Percentiles rank a stretch among this genome's conserved stretches.
phyloP scores from a whole-genome alignment of 2,888 invertebrate species.

The Encarsia formosa region DNA sequence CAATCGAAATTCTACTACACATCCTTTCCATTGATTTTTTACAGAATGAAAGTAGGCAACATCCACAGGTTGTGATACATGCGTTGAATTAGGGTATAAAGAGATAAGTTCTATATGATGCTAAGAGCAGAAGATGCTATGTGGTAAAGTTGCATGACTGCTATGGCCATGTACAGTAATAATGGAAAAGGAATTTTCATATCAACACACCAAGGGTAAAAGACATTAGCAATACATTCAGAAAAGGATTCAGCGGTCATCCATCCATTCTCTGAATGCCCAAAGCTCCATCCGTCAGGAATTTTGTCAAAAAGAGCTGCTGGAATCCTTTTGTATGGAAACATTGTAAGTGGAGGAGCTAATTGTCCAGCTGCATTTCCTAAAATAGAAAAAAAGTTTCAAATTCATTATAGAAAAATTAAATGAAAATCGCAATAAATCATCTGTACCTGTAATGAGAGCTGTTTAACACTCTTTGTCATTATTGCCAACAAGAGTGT shows the following conservation, averaged over 20 bases:
- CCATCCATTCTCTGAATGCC: conserved; percentile 49
- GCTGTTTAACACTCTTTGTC: conserved; percentile 18
- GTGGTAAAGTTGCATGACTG: conserved; percentile 43
- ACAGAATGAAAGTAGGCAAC: conserved; percentile 43
- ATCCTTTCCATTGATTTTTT: conserved; percentile 38
- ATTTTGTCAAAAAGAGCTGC: conserved; percentile 31
- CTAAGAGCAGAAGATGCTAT: conserved; percentile 44
- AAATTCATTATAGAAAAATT: conserved; percentile 2
- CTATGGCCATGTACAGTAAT: conserved; percentile 48
- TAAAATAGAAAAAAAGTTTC: neutral
- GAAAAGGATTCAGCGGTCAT: conserved; percentile 47
- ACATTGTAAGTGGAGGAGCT: conserved; percentile 37
- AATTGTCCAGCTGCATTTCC: conserved; percentile 34
- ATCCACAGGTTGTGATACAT: conserved; percentile 46
- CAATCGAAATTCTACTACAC: neutral
- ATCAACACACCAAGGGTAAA: conserved; percentile 44
- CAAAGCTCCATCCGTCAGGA: conserved; percentile 43
- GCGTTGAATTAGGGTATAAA: conserved; percentile 45
- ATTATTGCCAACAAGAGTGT: conserved; percentile 8
- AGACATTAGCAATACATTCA: conserved; percentile 45
- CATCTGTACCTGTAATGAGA: conserved; percentile 10
- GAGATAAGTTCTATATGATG: conserved; percentile 42
- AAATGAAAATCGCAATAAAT: too few species aligned
- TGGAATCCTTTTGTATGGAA: conserved; percentile 39
- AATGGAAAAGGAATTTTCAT: conserved; percentile 41